Evolutionary conservation across 2,113 vertebrate species (phyloP).

Genomic region (Myxocyprinus asiaticus): DNA sequence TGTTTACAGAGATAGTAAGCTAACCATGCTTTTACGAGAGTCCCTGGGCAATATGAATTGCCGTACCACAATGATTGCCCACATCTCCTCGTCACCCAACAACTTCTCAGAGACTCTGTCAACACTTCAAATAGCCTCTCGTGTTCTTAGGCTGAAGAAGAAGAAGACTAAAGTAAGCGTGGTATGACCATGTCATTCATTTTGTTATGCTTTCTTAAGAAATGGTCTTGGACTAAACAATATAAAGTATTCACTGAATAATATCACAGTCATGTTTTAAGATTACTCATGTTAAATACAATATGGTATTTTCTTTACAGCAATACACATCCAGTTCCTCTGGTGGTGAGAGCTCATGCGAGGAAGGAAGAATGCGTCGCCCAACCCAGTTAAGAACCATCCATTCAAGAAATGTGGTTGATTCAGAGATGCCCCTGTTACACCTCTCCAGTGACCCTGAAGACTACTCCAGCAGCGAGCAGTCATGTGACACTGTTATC

Average conservation of each 20-base stretch:
- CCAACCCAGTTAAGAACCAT: conserved; percentile 93
- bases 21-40: conserved; percentile 98
- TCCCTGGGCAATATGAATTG: conserved; percentile 99
- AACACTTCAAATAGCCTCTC: conserved; percentile 94
- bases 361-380: conserved; percentile 94
- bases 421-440: conserved; percentile 85
- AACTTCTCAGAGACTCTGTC: conserved; percentile 94
- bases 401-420: conserved; percentile 81
- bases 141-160: conserved; percentile 97
- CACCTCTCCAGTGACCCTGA: conserved; percentile 92
- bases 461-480: conserved; percentile 97
- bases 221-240: not conserved
- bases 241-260: not conserved
- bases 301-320: conserved; percentile 52
- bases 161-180: conserved; percentile 96
- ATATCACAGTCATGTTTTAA: not conserved
- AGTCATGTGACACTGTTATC: conserved; percentile 98
- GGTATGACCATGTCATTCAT: conserved; percentile 59
- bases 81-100: conserved; percentile 89
- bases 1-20: conserved; percentile 93
- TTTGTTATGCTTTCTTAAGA: not conserved
- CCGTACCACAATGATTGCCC: conserved; percentile 98
- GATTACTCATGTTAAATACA: not conserved
- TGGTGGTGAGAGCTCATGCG: conserved; percentile 96
- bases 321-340: conserved; percentile 98